Base-by-base conservation (phyloP, 2,888 invertebrate genomes). In the Oxystoma pomonae region DNA sequence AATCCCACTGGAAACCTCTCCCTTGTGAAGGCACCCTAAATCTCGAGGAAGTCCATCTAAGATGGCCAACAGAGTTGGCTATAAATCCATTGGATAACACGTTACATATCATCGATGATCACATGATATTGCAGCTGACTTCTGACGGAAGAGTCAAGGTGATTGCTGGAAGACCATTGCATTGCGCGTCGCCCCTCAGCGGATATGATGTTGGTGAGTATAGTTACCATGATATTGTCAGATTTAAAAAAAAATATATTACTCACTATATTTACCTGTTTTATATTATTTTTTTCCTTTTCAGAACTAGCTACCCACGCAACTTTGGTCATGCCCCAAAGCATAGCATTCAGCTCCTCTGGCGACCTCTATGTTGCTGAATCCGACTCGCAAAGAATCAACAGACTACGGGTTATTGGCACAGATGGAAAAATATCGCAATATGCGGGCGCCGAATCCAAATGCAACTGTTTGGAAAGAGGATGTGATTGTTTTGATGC, bases 51-150 rank as follows among this genome's bases (percentile, higher is more conserved):
- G 95, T 96, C 60, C 94, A 94, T 75, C 82, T 98, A 59, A 86
- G 96, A 61, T 98, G 98, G 98, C 98, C 98, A 0, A 98, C 97
- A 0, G 95, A 96, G 76, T 82, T 98, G 16, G 90, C 96, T 0
- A 93, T 98, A 35, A 96, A 96, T 79, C 98, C 97, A 0, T 81
- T 97, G 60, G 97, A 98, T 77, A 95, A 96, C 78, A 92, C 94
- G 0, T 82, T 99, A 21, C 95, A 98, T 77, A 94, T 99, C 70
- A 93, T 98, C 59, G 98, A 98, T 74, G 95, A 96, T 75, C 96
- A 96, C 76, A 94, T 96, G 91, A 92, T 94, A 58, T 83, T 97
- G 16, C 92, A 96, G 76, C 84, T 97, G 81, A 96, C 96, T 1
- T 89, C 91, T 0, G 96, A 96, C 78, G 92, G 94, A 16, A 84